These are phyloP conservation scores for Sebastes oblongus DNA, from an alignment of 2,797 vertebrate genomes.

Conservation along the genomic window DNA sequence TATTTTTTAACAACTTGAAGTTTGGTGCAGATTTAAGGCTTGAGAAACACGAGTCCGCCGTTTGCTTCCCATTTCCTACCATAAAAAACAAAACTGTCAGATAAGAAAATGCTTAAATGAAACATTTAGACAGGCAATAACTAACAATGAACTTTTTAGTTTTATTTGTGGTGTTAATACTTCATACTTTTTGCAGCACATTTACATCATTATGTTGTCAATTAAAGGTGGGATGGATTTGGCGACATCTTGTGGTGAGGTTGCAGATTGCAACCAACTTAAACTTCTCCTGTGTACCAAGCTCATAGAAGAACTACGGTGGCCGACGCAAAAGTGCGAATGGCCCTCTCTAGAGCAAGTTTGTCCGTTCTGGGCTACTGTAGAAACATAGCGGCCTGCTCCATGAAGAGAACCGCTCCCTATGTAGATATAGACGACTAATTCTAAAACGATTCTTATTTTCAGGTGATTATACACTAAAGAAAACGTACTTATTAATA, in stretches of 20 bases:
- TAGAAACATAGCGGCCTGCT: accelerated
- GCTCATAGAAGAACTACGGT: neutral
- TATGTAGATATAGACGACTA: neutral
- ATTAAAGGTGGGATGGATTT: neutral
- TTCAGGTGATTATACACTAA: neutral
- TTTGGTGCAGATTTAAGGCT: neutral
- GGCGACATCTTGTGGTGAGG: too few relatives aligned
- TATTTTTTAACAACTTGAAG: neutral
- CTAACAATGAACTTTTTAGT: neutral
- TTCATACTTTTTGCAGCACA: neutral
- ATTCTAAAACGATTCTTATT: neutral
- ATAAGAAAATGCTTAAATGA: neutral
- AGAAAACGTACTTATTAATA: neutral
- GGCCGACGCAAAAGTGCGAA: accelerated
- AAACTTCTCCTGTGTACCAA: too few relatives aligned
- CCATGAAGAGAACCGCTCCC: neutral
- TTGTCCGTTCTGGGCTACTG: neutral
- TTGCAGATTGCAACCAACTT: too few relatives aligned
- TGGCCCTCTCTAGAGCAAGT: neutral
- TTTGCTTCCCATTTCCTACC: neutral
- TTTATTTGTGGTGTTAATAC: neutral
- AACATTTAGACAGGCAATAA: neutral
- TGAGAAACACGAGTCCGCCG: neutral
- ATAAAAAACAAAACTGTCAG: neutral
- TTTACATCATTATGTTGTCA: neutral